These are phyloP conservation scores for Alexandromys fortis DNA, from an alignment of 2,113 vertebrate genomes.

Conservation along the genomic window DNA sequence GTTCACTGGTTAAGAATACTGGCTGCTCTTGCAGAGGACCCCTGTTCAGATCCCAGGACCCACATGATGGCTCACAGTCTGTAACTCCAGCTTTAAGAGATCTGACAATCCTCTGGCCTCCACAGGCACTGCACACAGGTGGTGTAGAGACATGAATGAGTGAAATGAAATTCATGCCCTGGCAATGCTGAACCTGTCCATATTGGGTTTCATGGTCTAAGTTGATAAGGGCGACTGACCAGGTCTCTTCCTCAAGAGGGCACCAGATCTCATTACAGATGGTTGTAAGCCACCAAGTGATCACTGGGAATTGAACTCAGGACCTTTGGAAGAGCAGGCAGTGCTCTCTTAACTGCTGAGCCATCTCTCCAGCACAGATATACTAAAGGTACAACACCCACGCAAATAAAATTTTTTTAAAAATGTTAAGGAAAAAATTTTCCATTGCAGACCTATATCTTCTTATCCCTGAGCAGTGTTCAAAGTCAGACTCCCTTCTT, in stretches of 20 bases:
- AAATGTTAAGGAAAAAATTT: neutral
- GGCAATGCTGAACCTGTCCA: no score
- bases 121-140: neutral
- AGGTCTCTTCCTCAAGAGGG: no score
- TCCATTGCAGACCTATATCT: neutral
- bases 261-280: no score
- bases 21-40: neutral
- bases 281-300: no score
- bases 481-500: neutral
- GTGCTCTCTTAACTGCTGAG: no score
- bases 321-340: no score
- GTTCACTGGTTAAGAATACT: neutral
- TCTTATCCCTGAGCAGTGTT: neutral
- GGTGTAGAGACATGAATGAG: neutral
- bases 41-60: neutral
- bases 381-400: neutral
- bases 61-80: neutral
- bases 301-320: no score
- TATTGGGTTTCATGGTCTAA: no score
- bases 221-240: no score
- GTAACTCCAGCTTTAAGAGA: neutral
- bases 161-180: no score
- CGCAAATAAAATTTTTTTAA: neutral
- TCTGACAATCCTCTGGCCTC: neutral
- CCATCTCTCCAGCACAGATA: neutral